Base-by-base conservation (phyloP, 2,113 vertebrate species). In the Saimiri boliviensis region DNA sequence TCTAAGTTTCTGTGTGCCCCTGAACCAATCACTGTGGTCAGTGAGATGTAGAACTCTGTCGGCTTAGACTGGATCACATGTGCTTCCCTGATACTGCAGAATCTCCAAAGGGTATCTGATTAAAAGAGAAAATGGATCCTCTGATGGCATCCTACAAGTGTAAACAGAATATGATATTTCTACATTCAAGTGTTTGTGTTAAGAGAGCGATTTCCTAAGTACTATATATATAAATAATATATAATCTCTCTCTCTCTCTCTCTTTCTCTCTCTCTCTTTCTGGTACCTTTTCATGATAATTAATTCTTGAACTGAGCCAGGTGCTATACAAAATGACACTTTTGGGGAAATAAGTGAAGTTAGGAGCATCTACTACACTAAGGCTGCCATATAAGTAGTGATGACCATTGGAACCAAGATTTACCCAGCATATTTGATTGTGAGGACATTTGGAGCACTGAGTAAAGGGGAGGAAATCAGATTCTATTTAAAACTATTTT, bases 401-500 rank as follows among this genome's bases (percentile, higher is more conserved):
- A 60, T 79, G 19, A 60, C 45, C 80, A 74, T 30, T 83, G 11
- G 92, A 87, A 58, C 3, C 20, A 93, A 76, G 5, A 73, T 81
- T 87, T 91, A 82, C 35, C 37, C 37, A 80, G 23, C 35, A 80
- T 16, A 76, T 95, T 93, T 83, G 47, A 83, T 49, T 85, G 70
- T 84, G 49, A 76, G 9, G 16, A 76, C 35, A 66, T 89, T 76
- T 94, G 56, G 56, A 84, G 6, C n/a, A 77, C 9, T 23, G 5
- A 76, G 5, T 58, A 91, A 45, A 91, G 71, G 40, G 42, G 3
- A 85, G 30, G 80, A 42, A 52, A 71, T 68, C 82, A 40, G 25
- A 85, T 96, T 97, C 86, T 6, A 93, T 63, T 92, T 92, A 42
- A 89, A 95, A 17, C 42, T 6, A 40, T 84, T 73, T 83, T 86